Base-by-base conservation (phyloP, 2,888 invertebrate species). In the Drosophila prostipennis region DNA sequence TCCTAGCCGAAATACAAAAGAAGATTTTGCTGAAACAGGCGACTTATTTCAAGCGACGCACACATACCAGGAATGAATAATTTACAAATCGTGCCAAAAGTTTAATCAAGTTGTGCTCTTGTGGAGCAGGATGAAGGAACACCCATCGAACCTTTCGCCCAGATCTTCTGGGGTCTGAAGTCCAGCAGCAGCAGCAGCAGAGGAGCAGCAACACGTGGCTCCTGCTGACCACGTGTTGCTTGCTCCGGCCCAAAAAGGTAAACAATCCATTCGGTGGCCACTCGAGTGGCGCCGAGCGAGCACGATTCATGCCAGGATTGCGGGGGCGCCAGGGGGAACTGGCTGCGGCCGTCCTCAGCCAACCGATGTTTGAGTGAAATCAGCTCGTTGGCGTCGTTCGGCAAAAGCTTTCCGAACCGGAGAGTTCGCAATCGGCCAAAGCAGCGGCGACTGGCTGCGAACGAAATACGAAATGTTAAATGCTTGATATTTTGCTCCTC, bases 401-500 rank as follows among this genome's bases (percentile, higher is more conserved):
- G 19, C 26, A n/a, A 61, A 65, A 64, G 64, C 63, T 64, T 42
- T 51, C 19, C 65, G 63, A 23, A 29, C 7, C 29, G 29, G 29
- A 29, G 26, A 26, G 26, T 26, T 26, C 26, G 26, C 26, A 0
- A 6, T 26, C 26, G 6, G 26, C 6, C 6, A 6, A 6, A 6
- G 26, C 26, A 26, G 34, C 37, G 6, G 43, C 29, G 11, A 32
- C 39, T n/a, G 39, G 13, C 32, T 32, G 43, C 42, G 59, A 19
- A 13, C 13, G 19, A 13, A 13, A 63, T 73, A 13, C 13, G 19
- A 14, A 13, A 58, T 73, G 76, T 73, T 74, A 76, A 78, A 76
- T 75, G 80, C 74, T 78, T 81, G 76, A 80, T 76, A 78, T 76
- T 81, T 6, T 26, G 6, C 26, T 26, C 29, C 29, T 29, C 68